A percentile compares a stretch with the other conserved stretches of the same genome.
Conservation (phyloP, 1,140 invertebrate genomes). For the Musca vetustissima region DNA sequence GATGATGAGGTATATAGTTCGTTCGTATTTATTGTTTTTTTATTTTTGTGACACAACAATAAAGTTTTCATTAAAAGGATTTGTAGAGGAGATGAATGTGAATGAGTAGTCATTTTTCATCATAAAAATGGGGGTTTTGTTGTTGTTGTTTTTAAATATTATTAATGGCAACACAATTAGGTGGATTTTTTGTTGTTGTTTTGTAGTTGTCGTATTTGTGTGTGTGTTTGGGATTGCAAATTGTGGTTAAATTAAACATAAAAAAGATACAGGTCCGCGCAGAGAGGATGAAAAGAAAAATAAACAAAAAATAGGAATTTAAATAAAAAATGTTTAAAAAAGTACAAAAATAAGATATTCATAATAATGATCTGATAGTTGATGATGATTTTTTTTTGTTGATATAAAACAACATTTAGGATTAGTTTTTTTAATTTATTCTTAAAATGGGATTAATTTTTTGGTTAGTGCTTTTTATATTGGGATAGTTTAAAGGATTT, state of each 20-base stretch:
- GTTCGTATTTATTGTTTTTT: not conserved
- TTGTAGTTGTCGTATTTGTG: not conserved
- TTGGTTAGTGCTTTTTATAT: no score
- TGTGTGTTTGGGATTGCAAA: not conserved
- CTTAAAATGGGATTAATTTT: no score
- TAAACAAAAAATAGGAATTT: not conserved
- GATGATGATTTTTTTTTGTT: no score
- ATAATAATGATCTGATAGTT: no score
- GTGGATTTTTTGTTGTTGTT: not conserved
- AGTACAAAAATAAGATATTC: no score
- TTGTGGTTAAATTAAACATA: no score
- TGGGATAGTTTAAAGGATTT: no score
- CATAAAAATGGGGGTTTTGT: no score
- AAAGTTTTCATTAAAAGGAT: slow-evolving; percentile 8
- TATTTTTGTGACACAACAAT: slow-evolving; percentile 2
- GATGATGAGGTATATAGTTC: slow-evolving; percentile 7
- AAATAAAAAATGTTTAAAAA: slow-evolving; percentile 7
- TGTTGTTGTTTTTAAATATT: not conserved
- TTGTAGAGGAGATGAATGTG: not conserved
- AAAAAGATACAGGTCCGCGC: no score
- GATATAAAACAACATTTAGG: no score
- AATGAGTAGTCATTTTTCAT: slow-evolving; percentile 2
- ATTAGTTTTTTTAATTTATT: no score
- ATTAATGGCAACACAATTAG: slow-evolving; percentile 18
- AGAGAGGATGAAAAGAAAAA: slow-evolving; percentile 1